Evolutionary conservation across 1,140 invertebrate species (phyloP).

Genomic region (Drosophila pseudoananassae): DNA sequence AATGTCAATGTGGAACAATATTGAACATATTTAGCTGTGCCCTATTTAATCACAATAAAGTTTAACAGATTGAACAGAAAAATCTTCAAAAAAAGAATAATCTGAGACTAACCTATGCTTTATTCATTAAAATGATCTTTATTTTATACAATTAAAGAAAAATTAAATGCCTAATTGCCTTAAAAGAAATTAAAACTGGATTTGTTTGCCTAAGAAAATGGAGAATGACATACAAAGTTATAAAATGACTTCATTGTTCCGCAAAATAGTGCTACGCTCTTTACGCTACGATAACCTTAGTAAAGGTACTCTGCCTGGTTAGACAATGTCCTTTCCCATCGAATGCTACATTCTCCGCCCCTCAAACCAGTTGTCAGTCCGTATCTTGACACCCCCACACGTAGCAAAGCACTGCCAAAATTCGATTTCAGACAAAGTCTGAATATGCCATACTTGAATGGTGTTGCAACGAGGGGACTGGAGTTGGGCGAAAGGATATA

Average conservation of each 20-base stretch:
- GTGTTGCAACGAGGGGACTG: no score
- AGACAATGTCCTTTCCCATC: constrained; percentile 1
- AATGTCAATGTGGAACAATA: not conserved
- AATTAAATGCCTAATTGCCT: no score
- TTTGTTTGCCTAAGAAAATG: not conserved
- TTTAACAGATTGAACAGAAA: no score
- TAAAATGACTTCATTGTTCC: no score
- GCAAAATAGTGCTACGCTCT: not conserved
- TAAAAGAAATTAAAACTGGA: not conserved
- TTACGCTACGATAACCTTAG: not conserved
- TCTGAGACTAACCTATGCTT: no score
- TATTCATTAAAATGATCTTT: no score
- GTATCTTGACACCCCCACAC: not conserved
- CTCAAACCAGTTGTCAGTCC: constrained; percentile 1
- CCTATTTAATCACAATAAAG: no score
- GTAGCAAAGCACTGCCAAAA: constrained; percentile 1
- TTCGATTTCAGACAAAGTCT: constrained; percentile 7
- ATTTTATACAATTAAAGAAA: no score
- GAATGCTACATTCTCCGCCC: not conserved
- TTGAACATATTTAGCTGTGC: no score
- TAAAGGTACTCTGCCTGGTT: not conserved
- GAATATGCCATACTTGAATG: not conserved
- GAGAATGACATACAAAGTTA: no score
- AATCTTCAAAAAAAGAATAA: no score
- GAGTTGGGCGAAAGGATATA: not conserved